A percentile compares a stretch with the other conserved stretches of the same genome.
These are phyloP conservation scores for Myotis pilosus DNA, from an alignment of 2,797 vertebrate genomes.

Conservation along the genomic window DNA sequence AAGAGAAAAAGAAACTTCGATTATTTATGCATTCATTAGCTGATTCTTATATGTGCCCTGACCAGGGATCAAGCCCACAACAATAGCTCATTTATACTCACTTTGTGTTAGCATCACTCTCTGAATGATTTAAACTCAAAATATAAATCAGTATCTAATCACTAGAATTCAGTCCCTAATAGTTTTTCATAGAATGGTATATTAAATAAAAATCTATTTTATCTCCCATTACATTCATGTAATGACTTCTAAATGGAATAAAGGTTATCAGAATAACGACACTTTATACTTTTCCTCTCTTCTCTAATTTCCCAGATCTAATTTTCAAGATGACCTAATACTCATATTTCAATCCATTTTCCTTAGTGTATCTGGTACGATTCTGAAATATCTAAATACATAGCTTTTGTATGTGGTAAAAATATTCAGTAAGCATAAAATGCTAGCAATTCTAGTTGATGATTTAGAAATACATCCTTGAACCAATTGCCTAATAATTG, in stretches of 20 bases:
- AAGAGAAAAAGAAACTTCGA: background rate
- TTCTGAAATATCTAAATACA: background rate
- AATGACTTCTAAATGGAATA: background rate
- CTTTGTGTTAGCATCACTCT: background rate
- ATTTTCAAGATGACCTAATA: background rate
- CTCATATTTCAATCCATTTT: background rate
- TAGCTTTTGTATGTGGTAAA: background rate
- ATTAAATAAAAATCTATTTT: slow-evolving; percentile 44
- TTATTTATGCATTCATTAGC: background rate
- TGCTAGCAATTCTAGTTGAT: background rate
- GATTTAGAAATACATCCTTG: background rate
- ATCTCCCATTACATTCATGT: background rate
- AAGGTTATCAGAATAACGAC: background rate
- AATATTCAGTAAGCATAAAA: background rate
- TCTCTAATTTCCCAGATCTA: background rate
- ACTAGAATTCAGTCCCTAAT: background rate
- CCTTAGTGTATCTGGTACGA: background rate
- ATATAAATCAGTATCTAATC: background rate
- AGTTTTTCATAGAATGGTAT: background rate
- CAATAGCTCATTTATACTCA: background rate
- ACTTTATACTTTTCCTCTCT: background rate
- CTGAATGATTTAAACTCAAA: slow-evolving; percentile 7
- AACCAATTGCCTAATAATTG: background rate
- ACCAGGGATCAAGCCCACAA: background rate
- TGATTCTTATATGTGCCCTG: background rate